Evolutionary conservation across 1,140 invertebrate genomes (phyloP), one percentile per base, ranked within the genome.

Genomic region (Papilio polyxenes): DNA sequence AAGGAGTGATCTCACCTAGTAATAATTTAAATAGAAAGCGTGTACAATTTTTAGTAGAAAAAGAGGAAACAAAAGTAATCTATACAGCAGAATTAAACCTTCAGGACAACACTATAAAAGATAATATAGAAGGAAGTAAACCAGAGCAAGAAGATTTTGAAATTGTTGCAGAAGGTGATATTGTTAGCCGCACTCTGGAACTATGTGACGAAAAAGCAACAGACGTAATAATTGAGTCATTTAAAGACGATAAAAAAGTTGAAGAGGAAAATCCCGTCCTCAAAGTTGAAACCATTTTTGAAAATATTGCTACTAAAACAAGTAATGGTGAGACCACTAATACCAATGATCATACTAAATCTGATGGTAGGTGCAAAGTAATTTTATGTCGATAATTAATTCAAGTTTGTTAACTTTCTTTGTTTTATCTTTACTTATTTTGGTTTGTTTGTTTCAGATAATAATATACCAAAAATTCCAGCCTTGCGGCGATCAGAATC

Each of bases 31-130:
- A 92, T 82, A 91, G 95, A 87, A 96, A 96, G 92, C 95, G 95
- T 87, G 95, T 96, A 79, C 95, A 96, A 89, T 96, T 96, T 94
- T 91, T 95, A 84, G 95, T 95, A 78, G 95, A 96, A 92, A 95
- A 94, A 84, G 95, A 95, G 91, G 92, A 93, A 86, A 93, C 92
- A 13, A 94, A 90, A 86, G 88, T 92, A 37, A 93, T 94, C 76
- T 94, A 91, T 83, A 94, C 93, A 65, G 93, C 93, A 6, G 92
- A 94, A 74, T 86, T 93, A 49, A 92, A 93, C 65, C 85, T 94
- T 69, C 89, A 92, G 80, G 89, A 92, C 84, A 88, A 82, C 82
- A 82, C 84, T 37, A 83, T 87, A 17, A 87, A 84, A 75, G 85
- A 88, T 74, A 59, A 79, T 51, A 77, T 77, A 75, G 80, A 69